A percentile compares a stretch with the other conserved stretches of the same genome.
These are phyloP conservation scores for Eupithecia subumbrata DNA, from an alignment of 2,888 invertebrate species.

Conservation along the genomic window DNA sequence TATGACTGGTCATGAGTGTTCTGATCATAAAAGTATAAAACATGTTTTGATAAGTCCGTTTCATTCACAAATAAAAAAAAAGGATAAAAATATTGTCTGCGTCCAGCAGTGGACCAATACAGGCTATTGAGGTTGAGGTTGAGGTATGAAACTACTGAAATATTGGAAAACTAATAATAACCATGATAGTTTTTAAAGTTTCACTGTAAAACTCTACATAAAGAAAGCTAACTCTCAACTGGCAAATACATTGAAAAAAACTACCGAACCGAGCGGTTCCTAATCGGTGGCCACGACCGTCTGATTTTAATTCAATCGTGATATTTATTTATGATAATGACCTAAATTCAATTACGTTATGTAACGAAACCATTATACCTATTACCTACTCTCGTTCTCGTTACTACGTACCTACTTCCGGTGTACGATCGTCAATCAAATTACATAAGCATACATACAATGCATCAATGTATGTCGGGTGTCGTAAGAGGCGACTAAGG, in stretches of 20 bases:
- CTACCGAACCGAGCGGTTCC: background rate
- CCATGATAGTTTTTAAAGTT: no score
- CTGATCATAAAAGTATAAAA: no score
- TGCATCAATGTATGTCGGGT: constrained; percentile 1
- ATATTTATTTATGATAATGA: constrained; percentile 19
- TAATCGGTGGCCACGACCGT: background rate
- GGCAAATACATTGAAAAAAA: background rate
- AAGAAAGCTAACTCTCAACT: no score
- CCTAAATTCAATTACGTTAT: constrained; percentile 8
- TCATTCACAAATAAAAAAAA: no score
- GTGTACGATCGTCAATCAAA: constrained; percentile 17
- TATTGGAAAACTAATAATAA: no score
- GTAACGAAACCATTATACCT: constrained; percentile 6
- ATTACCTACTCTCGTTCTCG: constrained; percentile 4
- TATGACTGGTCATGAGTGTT: no score
- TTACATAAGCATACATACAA: constrained; percentile 19
- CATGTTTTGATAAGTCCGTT: no score
- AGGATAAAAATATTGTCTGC: no score
- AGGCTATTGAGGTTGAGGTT: no score
- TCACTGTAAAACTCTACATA: background rate
- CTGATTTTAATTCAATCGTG: constrained; percentile 8
- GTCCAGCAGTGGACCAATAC: no score
- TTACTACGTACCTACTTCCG: constrained; percentile 18
- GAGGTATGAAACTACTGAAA: no score
- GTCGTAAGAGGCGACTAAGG: no score